Base-by-base conservation (phyloP, 2,113 vertebrate genomes). In the Megaceryle maxima region DNA sequence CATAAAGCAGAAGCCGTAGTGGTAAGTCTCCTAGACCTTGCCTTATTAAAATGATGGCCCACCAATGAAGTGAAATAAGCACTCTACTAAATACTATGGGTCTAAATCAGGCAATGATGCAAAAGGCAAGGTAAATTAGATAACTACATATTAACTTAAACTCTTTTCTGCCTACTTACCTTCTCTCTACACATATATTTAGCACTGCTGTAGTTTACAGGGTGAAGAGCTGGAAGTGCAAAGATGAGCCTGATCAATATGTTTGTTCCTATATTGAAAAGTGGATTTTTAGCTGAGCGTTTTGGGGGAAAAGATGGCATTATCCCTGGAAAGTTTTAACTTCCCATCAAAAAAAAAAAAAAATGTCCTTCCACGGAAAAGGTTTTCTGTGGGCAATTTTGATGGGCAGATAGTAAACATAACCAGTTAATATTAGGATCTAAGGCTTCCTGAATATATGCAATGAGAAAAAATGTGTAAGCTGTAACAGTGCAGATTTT, bases 91-190 rank as follows among this genome's bases (percentile, higher is more conserved):
- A 93, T 67, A 93, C 67, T 73, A 13, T 11, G 73, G 88, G 83
- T 73, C 88, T 92, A 92, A 96, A 88, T 94, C 77, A 93, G 90
- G 95, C 92, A 97, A 96, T 95, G 94, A 96, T 92, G 96, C 94
- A 95, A 92, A 92, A 96, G 69, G 77, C 15, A 0, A 96, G 83
- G 85, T 84, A 96, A 91, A 95, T 97, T 83, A 96, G 76, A 78
- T 95, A 86, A 92, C 88, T 88, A 95, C 77, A 88, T 93, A 92
- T 88, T 93, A 92, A 94, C 86, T 92, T 92, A 93, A 93, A 95
- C 73, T 88, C 69, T 88, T 78, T 96, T 97, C 95, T 95, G 92
- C 94, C 86, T 88, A 55, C 66, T 97, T 96, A 94, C 86, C 83
- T 87, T 96, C 92, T 72, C 60, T 21, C 69, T 73, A 87, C 50